Percentiles rank a stretch among this genome's conserved stretches.
Evolutionary conservation across 2,888 invertebrate species (phyloP).

Genomic region (Crematogaster levior): DNA sequence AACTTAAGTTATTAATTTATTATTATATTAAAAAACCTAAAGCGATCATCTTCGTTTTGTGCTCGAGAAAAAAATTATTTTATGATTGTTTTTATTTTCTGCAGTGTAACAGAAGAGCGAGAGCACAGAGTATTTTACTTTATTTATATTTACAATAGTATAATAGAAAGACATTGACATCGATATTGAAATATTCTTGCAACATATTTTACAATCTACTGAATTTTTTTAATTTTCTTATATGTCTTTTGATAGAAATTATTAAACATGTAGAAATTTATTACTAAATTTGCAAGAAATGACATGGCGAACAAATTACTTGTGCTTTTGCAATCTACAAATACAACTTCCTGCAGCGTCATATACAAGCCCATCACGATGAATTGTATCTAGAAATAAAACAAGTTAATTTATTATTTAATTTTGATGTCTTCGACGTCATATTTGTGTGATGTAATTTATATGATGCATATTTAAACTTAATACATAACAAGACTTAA

Average conservation of each 20-base stretch:
- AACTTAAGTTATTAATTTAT: too few species aligned
- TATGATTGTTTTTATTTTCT: too few species aligned
- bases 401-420: background rate
- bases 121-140: too few species aligned
- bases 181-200: background rate
- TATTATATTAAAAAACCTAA: too few species aligned
- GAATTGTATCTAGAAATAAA: slow-evolving; percentile 56
- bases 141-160: too few species aligned
- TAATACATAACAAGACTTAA: background rate
- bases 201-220: background rate
- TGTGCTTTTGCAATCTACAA: slow-evolving; percentile 12
- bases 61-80: background rate
- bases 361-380: background rate
- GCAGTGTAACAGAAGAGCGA: background rate
- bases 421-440: background rate
- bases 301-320: rapidly evolving
- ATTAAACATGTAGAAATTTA: slow-evolving; percentile 90
- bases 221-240: background rate
- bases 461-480: background rate
- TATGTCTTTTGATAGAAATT: slow-evolving; percentile 89
- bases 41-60: too few species aligned
- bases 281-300: slow-evolving; percentile 80
- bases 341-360: rapidly evolving
- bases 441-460: background rate
- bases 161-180: background rate